Evolutionary conservation across 2,113 vertebrate species (phyloP).

Genomic region (Toxotes chatareus): DNA sequence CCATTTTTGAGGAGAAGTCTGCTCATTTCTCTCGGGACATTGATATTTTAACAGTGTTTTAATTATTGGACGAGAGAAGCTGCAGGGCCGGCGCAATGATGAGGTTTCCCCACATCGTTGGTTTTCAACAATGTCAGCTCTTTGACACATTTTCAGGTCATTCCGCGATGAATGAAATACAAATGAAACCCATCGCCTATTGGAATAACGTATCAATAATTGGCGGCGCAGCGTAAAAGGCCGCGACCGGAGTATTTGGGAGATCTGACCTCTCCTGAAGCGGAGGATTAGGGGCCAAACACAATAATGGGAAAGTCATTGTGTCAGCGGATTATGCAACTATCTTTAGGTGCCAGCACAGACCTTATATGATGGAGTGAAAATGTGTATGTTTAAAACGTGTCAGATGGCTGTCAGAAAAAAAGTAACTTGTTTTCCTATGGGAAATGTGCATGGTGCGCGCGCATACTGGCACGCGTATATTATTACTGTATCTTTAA

Average conservation of each 20-base stretch:
- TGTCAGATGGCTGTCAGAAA: conserved; percentile 24
- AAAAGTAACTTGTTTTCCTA: neutral
- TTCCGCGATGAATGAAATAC: conserved; percentile 74
- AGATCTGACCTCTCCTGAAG: conserved; percentile 77
- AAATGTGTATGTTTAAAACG: conserved; percentile 38
- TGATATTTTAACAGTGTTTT: conserved; percentile 83
- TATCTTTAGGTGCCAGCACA: conserved; percentile 68
- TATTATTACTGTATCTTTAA: neutral
- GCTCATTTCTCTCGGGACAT: conserved; percentile 77
- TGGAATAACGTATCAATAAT: conserved; percentile 79
- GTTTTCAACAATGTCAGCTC: conserved; percentile 82
- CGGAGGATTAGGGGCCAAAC: conserved; percentile 67
- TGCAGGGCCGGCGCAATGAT: conserved; percentile 64
- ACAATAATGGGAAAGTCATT: conserved; percentile 71
- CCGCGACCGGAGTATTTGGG: conserved; percentile 61
- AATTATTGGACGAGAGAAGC: conserved; percentile 72
- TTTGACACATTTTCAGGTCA: conserved; percentile 77
- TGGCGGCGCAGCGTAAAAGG: conserved; percentile 52
- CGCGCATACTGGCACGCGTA: neutral
- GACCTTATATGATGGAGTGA: conserved; percentile 37
- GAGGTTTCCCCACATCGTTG: conserved; percentile 82
- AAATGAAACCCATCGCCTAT: conserved; percentile 79
- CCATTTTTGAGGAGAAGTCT: conserved; percentile 61
- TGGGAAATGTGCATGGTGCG: conserved; percentile 1
- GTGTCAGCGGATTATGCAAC: conserved; percentile 78